These are phyloP conservation scores for Sclerurus mexicanus DNA, from an alignment of 2,113 vertebrate species.

Conservation along the genomic window DNA sequence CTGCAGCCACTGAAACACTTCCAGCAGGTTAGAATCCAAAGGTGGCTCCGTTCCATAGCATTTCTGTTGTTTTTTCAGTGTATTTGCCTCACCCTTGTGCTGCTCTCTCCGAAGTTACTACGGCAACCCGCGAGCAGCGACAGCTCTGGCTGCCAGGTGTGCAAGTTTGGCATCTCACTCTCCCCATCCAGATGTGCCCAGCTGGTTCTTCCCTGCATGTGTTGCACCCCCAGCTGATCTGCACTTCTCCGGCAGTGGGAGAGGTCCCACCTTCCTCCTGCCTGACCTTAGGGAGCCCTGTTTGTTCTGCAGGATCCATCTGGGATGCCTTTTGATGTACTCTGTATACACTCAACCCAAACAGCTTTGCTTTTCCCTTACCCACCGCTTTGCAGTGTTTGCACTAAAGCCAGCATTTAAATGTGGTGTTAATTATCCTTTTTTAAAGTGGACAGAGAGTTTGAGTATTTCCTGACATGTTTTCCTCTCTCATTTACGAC, in stretches of 20 bases:
- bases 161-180: conserved; percentile 59
- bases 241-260: background rate
- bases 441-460: background rate
- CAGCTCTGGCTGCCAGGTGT: conserved; percentile 69
- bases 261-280: background rate
- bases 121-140: conserved; percentile 72
- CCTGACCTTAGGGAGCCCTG: background rate
- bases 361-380: background rate
- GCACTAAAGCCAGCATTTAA: background rate
- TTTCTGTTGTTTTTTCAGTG: background rate
- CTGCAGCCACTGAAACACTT: background rate
- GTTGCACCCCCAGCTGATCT: background rate
- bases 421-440: background rate
- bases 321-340: background rate
- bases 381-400: background rate
- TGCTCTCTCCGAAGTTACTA: conserved; percentile 77
- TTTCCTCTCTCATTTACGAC: background rate
- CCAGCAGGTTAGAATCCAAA: background rate
- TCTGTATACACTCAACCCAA: background rate
- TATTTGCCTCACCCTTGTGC: conserved; percentile 59
- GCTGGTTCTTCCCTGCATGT: background rate
- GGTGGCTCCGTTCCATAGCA: background rate
- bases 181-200: background rate
- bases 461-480: background rate
- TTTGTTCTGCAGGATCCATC: background rate